These are phyloP conservation scores for Hippocampus zosterae DNA, from an alignment of 2,113 vertebrate genomes.

Conservation along the genomic window DNA sequence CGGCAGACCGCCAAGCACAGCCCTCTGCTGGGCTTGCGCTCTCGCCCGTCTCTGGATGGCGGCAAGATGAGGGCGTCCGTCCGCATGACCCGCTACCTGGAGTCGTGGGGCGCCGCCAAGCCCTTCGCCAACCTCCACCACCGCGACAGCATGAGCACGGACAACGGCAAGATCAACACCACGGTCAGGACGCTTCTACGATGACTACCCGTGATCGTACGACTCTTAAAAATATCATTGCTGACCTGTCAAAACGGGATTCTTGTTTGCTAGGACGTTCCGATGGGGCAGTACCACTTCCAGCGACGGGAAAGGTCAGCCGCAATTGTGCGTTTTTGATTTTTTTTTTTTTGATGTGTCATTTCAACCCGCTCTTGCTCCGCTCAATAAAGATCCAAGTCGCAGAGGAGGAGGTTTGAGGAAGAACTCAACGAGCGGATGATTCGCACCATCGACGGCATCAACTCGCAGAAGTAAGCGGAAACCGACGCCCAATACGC, in stretches of 20 bases:
- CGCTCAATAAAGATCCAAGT: slow-evolving; percentile 79
- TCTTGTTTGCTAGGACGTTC: slow-evolving; percentile 80
- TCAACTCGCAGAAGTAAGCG: slow-evolving; percentile 93
- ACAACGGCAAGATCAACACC: slow-evolving; percentile 96
- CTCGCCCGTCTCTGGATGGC: slow-evolving; percentile 82
- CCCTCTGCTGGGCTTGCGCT: slow-evolving; percentile 81
- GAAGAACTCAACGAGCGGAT: slow-evolving; percentile 95
- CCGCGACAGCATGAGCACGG: slow-evolving; percentile 94
- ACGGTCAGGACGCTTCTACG: slow-evolving; percentile 67
- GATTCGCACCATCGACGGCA: slow-evolving; percentile 96
- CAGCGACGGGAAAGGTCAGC: slow-evolving; percentile 88
- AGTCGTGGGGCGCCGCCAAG: slow-evolving; percentile 98
- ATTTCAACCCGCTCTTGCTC: background rate
- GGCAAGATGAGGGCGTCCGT: slow-evolving; percentile 96
- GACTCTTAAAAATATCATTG: background rate
- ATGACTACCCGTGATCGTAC: background rate
- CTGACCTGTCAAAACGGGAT: background rate
- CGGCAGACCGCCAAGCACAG: slow-evolving; percentile 86
- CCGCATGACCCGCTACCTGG: slow-evolving; percentile 95
- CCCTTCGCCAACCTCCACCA: slow-evolving; percentile 96
- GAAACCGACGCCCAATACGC: too few relatives aligned
- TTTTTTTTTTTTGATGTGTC: background rate
- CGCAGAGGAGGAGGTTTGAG: slow-evolving; percentile 94
- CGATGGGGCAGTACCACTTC: slow-evolving; percentile 91
- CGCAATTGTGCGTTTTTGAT: background rate